Percentiles rank a stretch among this genome's conserved stretches.
These are phyloP conservation scores for Glaucidium brasilianum DNA, from an alignment of 2,113 vertebrate genomes.

Conservation along the genomic window DNA sequence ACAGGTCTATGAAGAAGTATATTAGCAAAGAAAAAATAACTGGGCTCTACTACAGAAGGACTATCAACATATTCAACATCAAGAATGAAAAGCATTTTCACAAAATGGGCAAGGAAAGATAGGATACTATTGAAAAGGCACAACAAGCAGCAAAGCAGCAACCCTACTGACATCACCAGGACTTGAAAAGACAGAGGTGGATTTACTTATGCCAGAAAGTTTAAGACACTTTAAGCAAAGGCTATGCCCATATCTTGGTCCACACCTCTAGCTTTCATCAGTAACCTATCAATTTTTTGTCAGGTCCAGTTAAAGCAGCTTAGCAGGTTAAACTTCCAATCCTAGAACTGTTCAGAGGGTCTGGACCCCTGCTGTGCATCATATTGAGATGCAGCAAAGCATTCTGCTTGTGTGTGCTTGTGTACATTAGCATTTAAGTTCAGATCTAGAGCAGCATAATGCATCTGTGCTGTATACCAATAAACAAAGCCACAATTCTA, in stretches of 20 bases:
- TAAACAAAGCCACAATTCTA: constrained; percentile 28
- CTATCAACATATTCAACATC: not conserved
- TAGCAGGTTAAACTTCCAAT: constrained; percentile 2
- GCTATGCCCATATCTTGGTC: not conserved
- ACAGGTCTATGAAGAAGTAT: not conserved
- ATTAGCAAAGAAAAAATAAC: not conserved
- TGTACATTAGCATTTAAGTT: not conserved
- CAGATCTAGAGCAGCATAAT: not conserved
- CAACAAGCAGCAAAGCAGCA: not conserved
- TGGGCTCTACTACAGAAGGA: not conserved
- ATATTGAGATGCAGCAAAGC: not conserved
- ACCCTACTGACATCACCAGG: not conserved
- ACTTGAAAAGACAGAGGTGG: not conserved
- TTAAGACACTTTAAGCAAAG: not conserved
- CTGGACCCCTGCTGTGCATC: not conserved
- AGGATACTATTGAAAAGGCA: not conserved
- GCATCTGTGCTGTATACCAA: not conserved
- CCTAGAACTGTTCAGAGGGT: not conserved
- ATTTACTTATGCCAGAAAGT: not conserved
- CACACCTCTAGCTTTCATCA: not conserved
- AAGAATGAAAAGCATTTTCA: constrained; percentile 6
- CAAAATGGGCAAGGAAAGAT: not conserved
- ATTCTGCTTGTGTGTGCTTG: not conserved
- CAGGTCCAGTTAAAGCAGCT: not conserved
- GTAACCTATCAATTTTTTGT: not conserved